Percentiles rank a stretch among this genome's conserved stretches.
phyloP scores from a whole-genome alignment of 2,113 vertebrate genomes.

The Puma concolor region DNA sequence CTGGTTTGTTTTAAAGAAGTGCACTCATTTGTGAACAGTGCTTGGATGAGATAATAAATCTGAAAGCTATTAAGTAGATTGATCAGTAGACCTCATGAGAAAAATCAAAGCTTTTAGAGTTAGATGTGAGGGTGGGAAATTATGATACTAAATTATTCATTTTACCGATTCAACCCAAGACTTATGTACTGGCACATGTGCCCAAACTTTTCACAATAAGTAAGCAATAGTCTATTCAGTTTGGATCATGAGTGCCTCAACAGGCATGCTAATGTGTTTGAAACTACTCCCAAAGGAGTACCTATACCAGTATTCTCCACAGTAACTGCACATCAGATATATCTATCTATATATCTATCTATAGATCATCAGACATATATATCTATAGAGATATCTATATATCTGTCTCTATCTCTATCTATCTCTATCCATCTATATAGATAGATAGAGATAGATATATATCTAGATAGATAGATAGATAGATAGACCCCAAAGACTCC shows the following conservation, averaged over 20 bases:
- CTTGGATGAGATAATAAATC: background rate
- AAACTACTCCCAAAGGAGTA: background rate
- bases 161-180: background rate
- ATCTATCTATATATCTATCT: no score
- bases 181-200: background rate
- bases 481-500: background rate
- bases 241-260: background rate
- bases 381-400: no score
- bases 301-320: background rate
- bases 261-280: background rate
- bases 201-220: background rate
- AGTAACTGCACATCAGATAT: background rate
- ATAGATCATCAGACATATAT: no score
- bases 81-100: background rate
- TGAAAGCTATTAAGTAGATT: background rate
- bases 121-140: background rate
- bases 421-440: no score
- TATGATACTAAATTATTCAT: background rate
- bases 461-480: no score
- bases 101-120: conserved; percentile 39
- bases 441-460: no score
- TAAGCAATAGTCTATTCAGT: background rate
- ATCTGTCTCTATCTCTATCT: background rate
- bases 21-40: background rate
- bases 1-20: background rate